Conservation (phyloP, 2,888 invertebrate species). For the Choristoneura rosaceana region DNA sequence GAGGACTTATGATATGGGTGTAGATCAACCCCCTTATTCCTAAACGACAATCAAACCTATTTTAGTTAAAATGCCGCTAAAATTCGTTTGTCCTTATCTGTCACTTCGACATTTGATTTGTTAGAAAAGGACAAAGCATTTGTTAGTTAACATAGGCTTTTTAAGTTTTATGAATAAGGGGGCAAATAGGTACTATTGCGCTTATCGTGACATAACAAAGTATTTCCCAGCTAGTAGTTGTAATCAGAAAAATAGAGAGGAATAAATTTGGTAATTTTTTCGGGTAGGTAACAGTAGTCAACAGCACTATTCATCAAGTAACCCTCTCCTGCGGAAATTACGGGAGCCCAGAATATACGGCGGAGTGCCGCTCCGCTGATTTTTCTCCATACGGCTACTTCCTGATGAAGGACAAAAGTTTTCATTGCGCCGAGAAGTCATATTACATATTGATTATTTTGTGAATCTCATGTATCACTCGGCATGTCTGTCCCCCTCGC, state of each 20-base stretch:
- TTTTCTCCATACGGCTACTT: constrained; percentile 38
- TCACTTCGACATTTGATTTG: no score
- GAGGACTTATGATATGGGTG: no score
- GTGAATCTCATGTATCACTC: constrained; percentile 65
- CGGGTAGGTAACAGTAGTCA: constrained; percentile 30
- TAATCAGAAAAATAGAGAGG: constrained; percentile 8
- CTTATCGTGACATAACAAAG: not conserved
- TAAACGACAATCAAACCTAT: no score
- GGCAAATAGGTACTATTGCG: no score
- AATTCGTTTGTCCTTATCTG: no score
- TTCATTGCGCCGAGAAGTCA: constrained; percentile 42
- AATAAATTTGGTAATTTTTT: constrained; percentile 30
- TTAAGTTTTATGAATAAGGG: no score
- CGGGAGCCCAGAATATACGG: constrained; percentile 28
- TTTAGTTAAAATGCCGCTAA: no score
- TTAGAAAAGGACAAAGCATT: no score
- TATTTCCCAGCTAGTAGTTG: not conserved
- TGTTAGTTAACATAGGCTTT: no score
- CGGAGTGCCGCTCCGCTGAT: constrained; percentile 32
- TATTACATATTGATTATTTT: constrained; percentile 69
- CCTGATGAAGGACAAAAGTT: constrained; percentile 48
- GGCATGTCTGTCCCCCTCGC: constrained; percentile 63
- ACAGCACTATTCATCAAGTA: constrained; percentile 39
- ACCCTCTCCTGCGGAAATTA: constrained; percentile 37
- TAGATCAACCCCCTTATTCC: no score